phyloP scores from a whole-genome alignment of 2,113 vertebrate genomes.

The Tricholaema leucomelas region DNA sequence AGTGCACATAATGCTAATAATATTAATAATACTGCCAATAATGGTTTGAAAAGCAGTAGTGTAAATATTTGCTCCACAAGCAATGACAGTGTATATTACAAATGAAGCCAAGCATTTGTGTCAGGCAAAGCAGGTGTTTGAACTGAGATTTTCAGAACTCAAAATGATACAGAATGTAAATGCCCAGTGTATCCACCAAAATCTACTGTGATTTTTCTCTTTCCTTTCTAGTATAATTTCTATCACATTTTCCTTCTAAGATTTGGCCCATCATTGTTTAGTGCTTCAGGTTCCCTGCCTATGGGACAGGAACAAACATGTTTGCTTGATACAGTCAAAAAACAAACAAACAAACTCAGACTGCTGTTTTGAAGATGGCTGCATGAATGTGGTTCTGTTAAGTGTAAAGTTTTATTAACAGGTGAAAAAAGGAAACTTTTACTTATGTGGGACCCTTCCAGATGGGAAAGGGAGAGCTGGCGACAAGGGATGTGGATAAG shows the following conservation, averaged over 20 bases:
- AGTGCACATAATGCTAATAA: neutral
- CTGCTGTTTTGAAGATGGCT: neutral
- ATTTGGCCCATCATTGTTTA: neutral
- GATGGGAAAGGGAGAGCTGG: no score
- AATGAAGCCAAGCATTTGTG: neutral
- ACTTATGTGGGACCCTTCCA: no score
- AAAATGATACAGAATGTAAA: neutral
- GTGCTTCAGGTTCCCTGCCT: neutral
- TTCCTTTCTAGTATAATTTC: neutral
- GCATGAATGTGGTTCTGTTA: neutral
- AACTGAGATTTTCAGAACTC: neutral
- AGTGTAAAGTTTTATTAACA: conserved; percentile 42
- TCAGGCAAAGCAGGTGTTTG: neutral
- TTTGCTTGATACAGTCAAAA: neutral
- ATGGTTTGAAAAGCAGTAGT: accelerated
- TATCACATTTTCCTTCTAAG: neutral
- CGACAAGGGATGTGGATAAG: no score
- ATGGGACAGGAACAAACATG: neutral
- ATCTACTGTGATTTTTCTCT: neutral
- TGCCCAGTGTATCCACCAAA: accelerated
- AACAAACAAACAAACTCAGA: neutral
- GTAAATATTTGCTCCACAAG: conserved; percentile 22
- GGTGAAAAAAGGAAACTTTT: neutral
- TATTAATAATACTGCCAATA: neutral
- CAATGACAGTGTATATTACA: accelerated